Base-by-base conservation (phyloP, 1,140 invertebrate species). In the Drosophila truncata region DNA sequence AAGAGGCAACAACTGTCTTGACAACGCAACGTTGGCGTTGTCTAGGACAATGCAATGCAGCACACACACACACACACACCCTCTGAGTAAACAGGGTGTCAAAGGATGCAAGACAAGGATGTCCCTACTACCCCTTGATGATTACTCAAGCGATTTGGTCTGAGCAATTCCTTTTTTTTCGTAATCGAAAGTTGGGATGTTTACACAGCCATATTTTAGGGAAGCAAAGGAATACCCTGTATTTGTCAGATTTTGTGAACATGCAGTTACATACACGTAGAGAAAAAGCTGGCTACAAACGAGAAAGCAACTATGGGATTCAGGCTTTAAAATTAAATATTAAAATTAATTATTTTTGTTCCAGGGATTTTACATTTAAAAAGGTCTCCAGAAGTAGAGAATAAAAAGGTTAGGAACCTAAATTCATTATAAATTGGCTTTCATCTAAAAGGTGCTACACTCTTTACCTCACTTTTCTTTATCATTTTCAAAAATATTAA, bases 1-100 rank as follows among this genome's bases (percentile, higher is more conserved):
- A 65, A 75, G 70, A 46, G 65, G 46, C 62, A 78, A 73, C 62
- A 73, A 83, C 63, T 74, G 67, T 84, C 84, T 80, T 87, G 77
- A 78, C 84, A 87, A 82, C 62, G 58, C 47, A 65, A 64, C 75
- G 66, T 44, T 57, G 63, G 27, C 50, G 72, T 70, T 65, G 65
- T 84, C 82, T 78, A 63, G 52, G 13, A 61, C 58, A 80, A 64
- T 66, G 42, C 52, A 71, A 66, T 72, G 55, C 52, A 60, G 39
- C 33, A 27, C 9, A n/a, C 9, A 9, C 18, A 46, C 18, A 46
- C 16, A 13, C 20, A 49, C 23, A 27, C 13, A 27, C 13, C 18
- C 16, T 39, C 25, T 1, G 10, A 33, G 33, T 10, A 37, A 66
- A 76, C 60, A 76, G 71, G 71, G 70, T 74, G 70, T 16, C 14